These are phyloP conservation scores for Dynastes hyllus DNA, from an alignment of 2,888 invertebrate species.

Conservation along the genomic window DNA sequence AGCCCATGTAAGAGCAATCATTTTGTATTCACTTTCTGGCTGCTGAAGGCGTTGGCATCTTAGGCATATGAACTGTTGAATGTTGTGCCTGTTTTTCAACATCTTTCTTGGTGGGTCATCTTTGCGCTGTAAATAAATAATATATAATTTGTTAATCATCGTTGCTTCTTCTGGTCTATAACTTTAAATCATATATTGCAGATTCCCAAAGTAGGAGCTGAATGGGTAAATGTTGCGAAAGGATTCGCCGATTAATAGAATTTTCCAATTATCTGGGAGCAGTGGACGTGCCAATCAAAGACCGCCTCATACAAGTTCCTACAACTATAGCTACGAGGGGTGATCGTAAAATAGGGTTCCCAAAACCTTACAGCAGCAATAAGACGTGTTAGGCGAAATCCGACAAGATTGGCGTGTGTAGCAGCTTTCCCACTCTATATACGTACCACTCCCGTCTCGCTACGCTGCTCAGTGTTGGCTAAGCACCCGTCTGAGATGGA, in stretches of 20 bases:
- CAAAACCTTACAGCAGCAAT: too few relatives aligned
- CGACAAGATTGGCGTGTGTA: too few relatives aligned
- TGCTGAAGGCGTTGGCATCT: constrained; percentile 48
- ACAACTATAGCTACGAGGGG: too few relatives aligned
- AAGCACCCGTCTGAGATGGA: too few relatives aligned
- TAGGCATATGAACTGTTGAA: constrained; percentile 43
- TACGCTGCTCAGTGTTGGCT: too few relatives aligned
- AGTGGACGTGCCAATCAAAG: too few relatives aligned
- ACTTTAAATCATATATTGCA: not conserved
- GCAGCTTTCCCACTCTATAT: too few relatives aligned
- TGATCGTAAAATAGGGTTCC: too few relatives aligned
- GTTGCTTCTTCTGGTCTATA: too few relatives aligned
- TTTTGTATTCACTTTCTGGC: constrained; percentile 67
- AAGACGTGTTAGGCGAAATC: too few relatives aligned
- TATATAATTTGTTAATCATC: constrained; percentile 24
- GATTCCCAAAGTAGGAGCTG: constrained; percentile 30
- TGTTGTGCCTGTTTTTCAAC: constrained; percentile 33
- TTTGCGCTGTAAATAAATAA: constrained; percentile 30
- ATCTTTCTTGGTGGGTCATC: constrained; percentile 46
- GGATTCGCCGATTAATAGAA: constrained; percentile 55
- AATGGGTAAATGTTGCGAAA: constrained; percentile 49
- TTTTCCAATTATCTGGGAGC: constrained; percentile 51
- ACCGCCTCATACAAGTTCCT: too few relatives aligned
- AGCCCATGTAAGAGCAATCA: constrained; percentile 68
- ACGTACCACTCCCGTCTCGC: too few relatives aligned